A percentile compares a stretch with the other conserved stretches of the same genome.
Evolutionary conservation across 2,797 vertebrate genomes (phyloP).

Genomic region (Sciurus carolinensis): DNA sequence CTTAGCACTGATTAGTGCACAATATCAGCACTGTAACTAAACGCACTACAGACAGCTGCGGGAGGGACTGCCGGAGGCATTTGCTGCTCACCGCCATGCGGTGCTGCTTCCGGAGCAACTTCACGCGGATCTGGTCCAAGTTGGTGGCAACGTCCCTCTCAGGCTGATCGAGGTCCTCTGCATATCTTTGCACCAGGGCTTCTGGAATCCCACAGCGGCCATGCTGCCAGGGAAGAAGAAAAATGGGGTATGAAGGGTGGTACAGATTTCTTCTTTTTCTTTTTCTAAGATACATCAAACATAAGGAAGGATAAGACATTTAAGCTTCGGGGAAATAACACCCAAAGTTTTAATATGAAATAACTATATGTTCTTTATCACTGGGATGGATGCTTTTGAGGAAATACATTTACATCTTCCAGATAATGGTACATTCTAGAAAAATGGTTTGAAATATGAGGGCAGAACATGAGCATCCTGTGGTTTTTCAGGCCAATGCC

Average conservation of each 20-base stretch:
- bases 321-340: neutral
- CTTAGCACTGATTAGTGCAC: neutral
- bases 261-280: neutral
- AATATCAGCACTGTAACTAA: neutral
- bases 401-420: neutral
- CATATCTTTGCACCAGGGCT: slow-evolving; percentile 95
- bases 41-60: rapidly evolving
- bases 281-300: neutral
- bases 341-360: neutral
- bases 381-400: neutral
- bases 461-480: neutral
- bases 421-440: neutral
- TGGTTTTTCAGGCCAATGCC: neutral
- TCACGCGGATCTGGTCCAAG: slow-evolving; percentile 97
- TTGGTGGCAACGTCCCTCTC: slow-evolving; percentile 94
- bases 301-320: neutral
- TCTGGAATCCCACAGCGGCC: slow-evolving; percentile 98
- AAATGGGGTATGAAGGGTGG: neutral
- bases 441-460: neutral
- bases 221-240: slow-evolving; percentile 90
- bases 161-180: slow-evolving; percentile 95
- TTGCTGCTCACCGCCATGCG: slow-evolving; percentile 96
- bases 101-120: slow-evolving; percentile 96
- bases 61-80: rapidly evolving
- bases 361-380: neutral